Percentiles rank a stretch among this genome's conserved stretches.
Conservation (phyloP, 2,113 vertebrate species). For the Emydura subglobosa region DNA sequence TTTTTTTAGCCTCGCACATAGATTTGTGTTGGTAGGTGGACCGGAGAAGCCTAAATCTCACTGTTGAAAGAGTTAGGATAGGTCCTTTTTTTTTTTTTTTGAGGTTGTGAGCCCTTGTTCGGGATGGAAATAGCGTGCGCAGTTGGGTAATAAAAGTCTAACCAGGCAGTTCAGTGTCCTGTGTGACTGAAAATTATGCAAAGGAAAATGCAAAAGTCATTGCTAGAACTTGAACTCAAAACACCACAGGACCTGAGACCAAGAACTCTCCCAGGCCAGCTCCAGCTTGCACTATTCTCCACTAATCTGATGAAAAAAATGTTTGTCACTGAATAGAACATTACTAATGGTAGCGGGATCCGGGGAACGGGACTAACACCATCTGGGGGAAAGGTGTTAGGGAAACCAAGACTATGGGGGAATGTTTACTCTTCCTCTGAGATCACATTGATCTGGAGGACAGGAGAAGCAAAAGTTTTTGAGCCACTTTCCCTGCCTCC, state of each 20-base stretch:
- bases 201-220: neutral
- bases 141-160: neutral
- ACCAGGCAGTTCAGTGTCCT: neutral
- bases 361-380: neutral
- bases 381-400: neutral
- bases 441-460: neutral
- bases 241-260: neutral
- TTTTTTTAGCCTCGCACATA: rapidly evolving
- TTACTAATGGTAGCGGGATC: neutral
- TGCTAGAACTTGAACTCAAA: neutral
- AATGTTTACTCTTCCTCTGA: neutral
- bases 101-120: neutral
- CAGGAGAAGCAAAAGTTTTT: neutral
- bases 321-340: neutral
- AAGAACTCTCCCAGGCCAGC: neutral
- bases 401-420: neutral
- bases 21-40: neutral
- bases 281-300: neutral
- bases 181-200: neutral
- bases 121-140: neutral
- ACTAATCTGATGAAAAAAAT: neutral
- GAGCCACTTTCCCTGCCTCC: neutral
- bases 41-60: neutral
- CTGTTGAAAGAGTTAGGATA: neutral
- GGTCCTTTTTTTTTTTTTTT: neutral